Evolutionary conservation across 2,113 vertebrate genomes (phyloP), one percentile per base, ranked within the genome.

Genomic region (Nycticryphes semicollaris): DNA sequence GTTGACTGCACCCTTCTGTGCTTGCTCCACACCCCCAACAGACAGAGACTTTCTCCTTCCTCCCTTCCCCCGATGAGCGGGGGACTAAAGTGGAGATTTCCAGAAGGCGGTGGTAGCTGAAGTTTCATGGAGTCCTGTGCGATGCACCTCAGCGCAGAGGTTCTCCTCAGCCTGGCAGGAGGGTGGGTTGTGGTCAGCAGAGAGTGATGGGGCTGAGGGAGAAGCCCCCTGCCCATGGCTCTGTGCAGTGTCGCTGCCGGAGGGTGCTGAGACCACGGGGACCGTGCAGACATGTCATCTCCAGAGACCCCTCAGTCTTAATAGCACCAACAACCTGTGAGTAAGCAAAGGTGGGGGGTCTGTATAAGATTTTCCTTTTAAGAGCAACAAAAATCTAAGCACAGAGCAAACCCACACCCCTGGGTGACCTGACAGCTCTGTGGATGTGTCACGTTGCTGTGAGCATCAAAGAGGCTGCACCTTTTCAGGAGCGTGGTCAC

Each of bases 211-310:
- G 43, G 39, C 48, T 83, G 18, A n/a, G 53, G 70, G 54, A 35
- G 51, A 60, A 66, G 14, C 50, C 50, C 50, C 50, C 50, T 51
- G 50, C 50, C 50, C 50, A 27, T 51, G 50, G 50, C 50, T 51
- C 50, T 5, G 51, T 25, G 25, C 25, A 27, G 51, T 8, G 51
- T 53, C 51, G 4, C 25, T 27, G 14, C 51, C 25, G 25, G 13
- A 28, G 77, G 74, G 10, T 76, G 51, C 48, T 57, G 53, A 76
- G 56, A 2, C 45, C 50, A 37, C 39, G 12, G 4, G 77, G 43
- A 5, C 7, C 0, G 5, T 37, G 39, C 5, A 0, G 43, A 2
- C 27, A 4, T 73, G 66, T 68, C 22, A 4, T 50, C 53, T 50
- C 39, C 21, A 31, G 22, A 25, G 31, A 45, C 56, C 53, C 43